Conservation (phyloP, 1,140 invertebrate species). For the Phthorimaea operculella region DNA sequence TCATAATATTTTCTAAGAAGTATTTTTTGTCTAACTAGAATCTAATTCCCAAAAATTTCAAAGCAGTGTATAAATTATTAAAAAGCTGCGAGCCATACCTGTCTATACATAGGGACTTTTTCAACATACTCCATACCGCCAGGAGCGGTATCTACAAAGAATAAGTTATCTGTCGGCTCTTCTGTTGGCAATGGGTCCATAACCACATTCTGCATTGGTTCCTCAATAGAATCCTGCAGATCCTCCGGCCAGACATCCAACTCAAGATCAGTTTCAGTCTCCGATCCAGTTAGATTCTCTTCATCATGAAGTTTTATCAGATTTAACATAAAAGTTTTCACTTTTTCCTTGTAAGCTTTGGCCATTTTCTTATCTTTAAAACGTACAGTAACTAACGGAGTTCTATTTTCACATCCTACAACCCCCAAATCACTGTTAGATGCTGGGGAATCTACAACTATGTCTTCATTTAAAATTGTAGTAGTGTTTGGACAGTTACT, state of each 20-base stretch:
- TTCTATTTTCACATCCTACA: conserved; percentile 48
- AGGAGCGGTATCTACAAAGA: conserved; percentile 60
- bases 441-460: conserved; percentile 40
- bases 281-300: conserved; percentile 20
- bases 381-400: conserved; percentile 42
- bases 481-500: conserved; percentile 20
- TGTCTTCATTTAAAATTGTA: conserved; percentile 45
- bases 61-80: no score
- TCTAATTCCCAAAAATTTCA: no score
- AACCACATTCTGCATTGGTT: conserved; percentile 11
- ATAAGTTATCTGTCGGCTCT: conserved; percentile 33
- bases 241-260: conserved; percentile 59
- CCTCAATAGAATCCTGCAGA: conserved; percentile 21
- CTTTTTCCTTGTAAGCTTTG: conserved; percentile 39
- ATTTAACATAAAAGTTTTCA: conserved; percentile 52
- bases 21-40: no score
- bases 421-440: conserved; percentile 39
- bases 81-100: no score
- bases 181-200: conserved; percentile 12
- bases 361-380: conserved; percentile 51
- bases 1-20: no score
- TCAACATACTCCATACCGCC: conserved; percentile 16
- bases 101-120: conserved; percentile 51
- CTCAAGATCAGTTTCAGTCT: conserved; percentile 51
- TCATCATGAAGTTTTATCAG: conserved; percentile 40